phyloP scores from a whole-genome alignment of 2,888 invertebrate species.

The Gnatocerus cornutus region DNA sequence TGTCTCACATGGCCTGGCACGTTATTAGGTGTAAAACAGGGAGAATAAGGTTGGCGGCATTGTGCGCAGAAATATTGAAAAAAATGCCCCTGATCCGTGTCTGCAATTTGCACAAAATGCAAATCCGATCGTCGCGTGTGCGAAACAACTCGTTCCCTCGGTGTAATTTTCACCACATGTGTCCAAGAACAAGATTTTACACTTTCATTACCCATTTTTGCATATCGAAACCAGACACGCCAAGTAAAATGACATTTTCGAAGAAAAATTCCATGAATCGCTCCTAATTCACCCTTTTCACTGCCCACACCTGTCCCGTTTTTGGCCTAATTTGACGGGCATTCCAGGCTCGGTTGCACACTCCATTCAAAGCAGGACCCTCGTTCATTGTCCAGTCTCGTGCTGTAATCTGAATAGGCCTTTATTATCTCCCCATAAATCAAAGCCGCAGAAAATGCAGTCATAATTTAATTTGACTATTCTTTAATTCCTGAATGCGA shows the following conservation, averaged over 20 bases:
- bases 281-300: slow-evolving; percentile 28
- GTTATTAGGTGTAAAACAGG: too few species aligned
- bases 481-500: slow-evolving; percentile 17
- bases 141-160: slow-evolving; percentile 17
- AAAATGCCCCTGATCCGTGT: too few species aligned
- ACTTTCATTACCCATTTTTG: slow-evolving; percentile 8
- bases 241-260: background rate
- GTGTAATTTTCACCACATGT: slow-evolving; percentile 23
- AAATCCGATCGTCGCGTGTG: slow-evolving; percentile 31
- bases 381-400: slow-evolving; percentile 31
- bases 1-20: too few species aligned
- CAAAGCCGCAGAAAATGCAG: slow-evolving; percentile 38
- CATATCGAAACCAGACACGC: slow-evolving; percentile 4
- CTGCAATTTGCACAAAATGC: slow-evolving; percentile 9
- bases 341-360: slow-evolving; percentile 21
- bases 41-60: too few species aligned
- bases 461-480: slow-evolving; percentile 43
- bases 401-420: slow-evolving; percentile 40
- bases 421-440: slow-evolving; percentile 46
- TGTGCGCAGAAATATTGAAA: too few species aligned
- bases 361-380: slow-evolving; percentile 16
- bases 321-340: slow-evolving; percentile 26
- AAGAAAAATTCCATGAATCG: slow-evolving; percentile 9
- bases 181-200: slow-evolving; percentile 18
- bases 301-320: slow-evolving; percentile 37